A percentile compares a stretch with the other conserved stretches of the same genome.
Conservation (phyloP, 2,113 vertebrate genomes). For the Ibidorhyncha struthersii region DNA sequence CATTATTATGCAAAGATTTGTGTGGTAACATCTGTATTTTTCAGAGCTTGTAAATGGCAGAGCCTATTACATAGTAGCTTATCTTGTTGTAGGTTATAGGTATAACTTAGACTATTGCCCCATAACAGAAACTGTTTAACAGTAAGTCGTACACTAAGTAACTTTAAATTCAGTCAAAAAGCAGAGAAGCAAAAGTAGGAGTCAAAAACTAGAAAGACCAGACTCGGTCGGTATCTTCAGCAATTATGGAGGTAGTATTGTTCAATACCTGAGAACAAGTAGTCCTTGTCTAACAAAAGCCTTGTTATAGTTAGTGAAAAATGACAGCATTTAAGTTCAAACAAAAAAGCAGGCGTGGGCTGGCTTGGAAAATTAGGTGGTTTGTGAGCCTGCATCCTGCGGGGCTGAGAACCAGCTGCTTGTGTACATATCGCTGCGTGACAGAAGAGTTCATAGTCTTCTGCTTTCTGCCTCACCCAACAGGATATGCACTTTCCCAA, state of each 20-base stretch:
- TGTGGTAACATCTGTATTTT: neutral
- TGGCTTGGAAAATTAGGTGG: neutral
- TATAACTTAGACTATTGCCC: neutral
- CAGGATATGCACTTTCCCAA: neutral
- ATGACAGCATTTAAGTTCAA: neutral
- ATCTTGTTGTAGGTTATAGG: neutral
- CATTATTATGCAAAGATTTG: neutral
- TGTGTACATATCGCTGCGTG: neutral
- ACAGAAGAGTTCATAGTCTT: neutral
- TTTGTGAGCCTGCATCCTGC: neutral
- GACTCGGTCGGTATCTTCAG: neutral
- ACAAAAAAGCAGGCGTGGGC: neutral
- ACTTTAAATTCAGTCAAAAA: neutral
- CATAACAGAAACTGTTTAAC: neutral
- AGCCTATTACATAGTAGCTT: neutral
- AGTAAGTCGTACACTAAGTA: neutral
- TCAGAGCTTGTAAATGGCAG: neutral
- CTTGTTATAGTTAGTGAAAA: neutral
- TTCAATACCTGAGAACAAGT: neutral
- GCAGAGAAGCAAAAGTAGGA: neutral
- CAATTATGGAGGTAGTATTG: neutral
- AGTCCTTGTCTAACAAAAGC: neutral
- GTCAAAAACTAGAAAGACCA: neutral
- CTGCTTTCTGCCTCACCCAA: neutral
- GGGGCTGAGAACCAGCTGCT: neutral